These are phyloP conservation scores for Styela clava DNA, from an alignment of 23 tunicate species.

Conservation along the genomic window DNA sequence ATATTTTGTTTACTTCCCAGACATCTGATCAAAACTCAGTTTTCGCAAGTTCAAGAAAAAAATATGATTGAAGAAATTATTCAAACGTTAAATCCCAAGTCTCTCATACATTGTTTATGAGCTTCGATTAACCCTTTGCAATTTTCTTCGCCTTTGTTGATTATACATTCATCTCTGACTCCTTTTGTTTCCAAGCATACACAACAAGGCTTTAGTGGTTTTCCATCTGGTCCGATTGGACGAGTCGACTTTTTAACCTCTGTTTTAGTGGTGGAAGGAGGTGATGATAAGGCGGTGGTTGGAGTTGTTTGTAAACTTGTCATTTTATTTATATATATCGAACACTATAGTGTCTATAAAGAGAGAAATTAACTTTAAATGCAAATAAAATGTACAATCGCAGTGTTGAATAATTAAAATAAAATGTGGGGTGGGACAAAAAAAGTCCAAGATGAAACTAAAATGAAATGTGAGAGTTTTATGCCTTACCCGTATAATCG, in stretches of 20 bases:
- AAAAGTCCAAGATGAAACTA: no score
- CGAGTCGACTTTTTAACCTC: slow-evolving; percentile 3
- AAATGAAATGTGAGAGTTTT: no score
- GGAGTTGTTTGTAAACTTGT: not conserved
- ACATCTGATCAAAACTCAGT: not conserved
- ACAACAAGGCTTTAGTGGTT: slow-evolving; percentile 92
- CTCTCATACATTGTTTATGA: slow-evolving; percentile 85
- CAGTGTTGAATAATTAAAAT: no score
- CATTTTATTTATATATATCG: no score
- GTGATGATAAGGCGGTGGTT: not conserved
- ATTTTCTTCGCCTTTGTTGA: slow-evolving; percentile 80
- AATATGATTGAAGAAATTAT: not conserved
- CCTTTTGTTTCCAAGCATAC: slow-evolving; percentile 80
- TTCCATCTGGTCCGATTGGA: slow-evolving; percentile 82
- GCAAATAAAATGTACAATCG: no score
- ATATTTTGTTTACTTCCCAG: not conserved
- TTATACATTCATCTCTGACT: slow-evolving; percentile 85
- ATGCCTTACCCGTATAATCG: no score
- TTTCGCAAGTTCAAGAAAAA: not conserved
- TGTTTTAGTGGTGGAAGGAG: not conserved
- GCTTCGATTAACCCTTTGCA: slow-evolving; percentile 90
- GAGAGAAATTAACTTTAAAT: no score
- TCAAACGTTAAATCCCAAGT: slow-evolving; percentile 88
- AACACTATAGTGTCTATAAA: no score
- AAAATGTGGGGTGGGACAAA: no score